phyloP scores from a whole-genome alignment of 2,113 vertebrate genomes.

The Microtus ochrogaster region DNA sequence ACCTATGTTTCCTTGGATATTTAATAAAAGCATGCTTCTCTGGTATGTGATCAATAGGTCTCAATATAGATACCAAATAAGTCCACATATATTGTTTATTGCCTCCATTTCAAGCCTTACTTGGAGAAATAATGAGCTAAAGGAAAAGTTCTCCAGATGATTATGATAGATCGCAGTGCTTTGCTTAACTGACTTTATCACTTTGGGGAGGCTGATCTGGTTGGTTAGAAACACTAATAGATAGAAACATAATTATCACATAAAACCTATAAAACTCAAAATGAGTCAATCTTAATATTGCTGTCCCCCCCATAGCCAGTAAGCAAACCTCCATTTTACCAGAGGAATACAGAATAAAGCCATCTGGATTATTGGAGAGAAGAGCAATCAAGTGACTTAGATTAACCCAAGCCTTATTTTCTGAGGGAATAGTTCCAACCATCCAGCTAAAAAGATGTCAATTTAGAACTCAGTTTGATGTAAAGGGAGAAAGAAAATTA shows the following conservation, averaged over 20 bases:
- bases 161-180: conserved; percentile 20
- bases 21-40: conserved; percentile 16
- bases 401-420: conserved; percentile 74
- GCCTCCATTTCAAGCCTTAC: background rate
- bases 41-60: background rate
- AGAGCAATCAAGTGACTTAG: conserved; percentile 74
- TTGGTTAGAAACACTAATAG: conserved; percentile 74
- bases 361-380: conserved; percentile 74
- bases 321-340: conserved; percentile 66
- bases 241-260: conserved; percentile 69
- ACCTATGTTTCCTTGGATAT: background rate
- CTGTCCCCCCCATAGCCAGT: conserved; percentile 58
- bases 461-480: conserved; percentile 79
- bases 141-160: background rate
- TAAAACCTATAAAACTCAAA: conserved; percentile 76
- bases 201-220: conserved; percentile 61
- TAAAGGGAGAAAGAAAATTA: conserved; percentile 72
- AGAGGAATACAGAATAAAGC: conserved; percentile 71
- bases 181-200: conserved; percentile 69
- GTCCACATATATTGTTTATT: background rate
- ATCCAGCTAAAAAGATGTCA: conserved; percentile 75
- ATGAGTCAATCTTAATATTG: conserved; percentile 71
- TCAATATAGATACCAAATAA: background rate
- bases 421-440: conserved; percentile 68
- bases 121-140: conserved; percentile 34